Evolutionary conservation across 2,113 vertebrate species (phyloP).

Genomic region (Otolemur garnettii): DNA sequence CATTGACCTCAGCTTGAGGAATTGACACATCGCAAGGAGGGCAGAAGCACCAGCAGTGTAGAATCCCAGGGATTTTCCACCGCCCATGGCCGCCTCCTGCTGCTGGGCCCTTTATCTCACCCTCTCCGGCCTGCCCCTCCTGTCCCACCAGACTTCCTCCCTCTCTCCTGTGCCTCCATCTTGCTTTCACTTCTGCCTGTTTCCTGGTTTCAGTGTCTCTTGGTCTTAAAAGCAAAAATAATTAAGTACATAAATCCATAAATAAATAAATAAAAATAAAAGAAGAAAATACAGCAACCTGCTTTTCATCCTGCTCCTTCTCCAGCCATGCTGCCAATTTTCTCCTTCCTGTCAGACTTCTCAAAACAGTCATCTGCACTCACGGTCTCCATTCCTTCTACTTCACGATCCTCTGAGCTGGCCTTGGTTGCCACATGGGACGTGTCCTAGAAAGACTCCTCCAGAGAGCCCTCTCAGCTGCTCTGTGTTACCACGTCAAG

Average conservation of each 20-base stretch:
- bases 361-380: not conserved
- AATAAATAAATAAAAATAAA: not conserved
- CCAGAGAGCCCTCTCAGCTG: not conserved
- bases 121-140: not conserved
- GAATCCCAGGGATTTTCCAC: not conserved
- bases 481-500: not conserved
- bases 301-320: not conserved
- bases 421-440: not conserved
- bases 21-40: fast-evolving
- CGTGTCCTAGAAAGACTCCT: not conserved
- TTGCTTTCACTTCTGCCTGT: not conserved
- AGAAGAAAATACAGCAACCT: not conserved
- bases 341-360: not conserved
- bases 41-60: not conserved
- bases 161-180: not conserved
- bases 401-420: not conserved
- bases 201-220: not conserved
- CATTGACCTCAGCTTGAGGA: not conserved
- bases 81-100: not conserved
- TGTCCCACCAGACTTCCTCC: not conserved
- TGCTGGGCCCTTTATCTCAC: no score
- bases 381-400: not conserved
- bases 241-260: no score
- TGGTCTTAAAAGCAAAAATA: not conserved
- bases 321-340: not conserved